Percentiles rank a stretch among this genome's conserved stretches.
These are phyloP conservation scores for Leptinotarsa peninsularis DNA, from an alignment of 2,888 invertebrate species.

Conservation along the genomic window DNA sequence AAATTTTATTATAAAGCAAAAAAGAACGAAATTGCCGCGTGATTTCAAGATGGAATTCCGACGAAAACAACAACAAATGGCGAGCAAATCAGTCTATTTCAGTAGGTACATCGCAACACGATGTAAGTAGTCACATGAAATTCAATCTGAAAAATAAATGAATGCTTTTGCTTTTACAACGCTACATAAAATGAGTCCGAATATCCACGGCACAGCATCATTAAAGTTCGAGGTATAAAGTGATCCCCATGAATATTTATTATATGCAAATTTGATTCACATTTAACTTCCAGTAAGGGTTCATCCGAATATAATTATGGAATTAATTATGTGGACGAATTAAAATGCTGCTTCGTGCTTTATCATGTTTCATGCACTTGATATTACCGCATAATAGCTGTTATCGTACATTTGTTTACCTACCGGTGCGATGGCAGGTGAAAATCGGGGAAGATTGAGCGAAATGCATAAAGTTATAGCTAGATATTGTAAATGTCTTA, in stretches of 20 bases:
- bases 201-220: slow-evolving; percentile 28
- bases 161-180: not conserved
- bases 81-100: not conserved
- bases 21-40: no score
- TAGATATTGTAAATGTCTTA: no score
- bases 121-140: not conserved
- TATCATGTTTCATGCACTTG: not conserved
- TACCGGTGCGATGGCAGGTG: not conserved
- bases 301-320: slow-evolving; percentile 20
- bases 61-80: not conserved
- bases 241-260: slow-evolving; percentile 40
- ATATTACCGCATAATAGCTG: not conserved
- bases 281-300: slow-evolving; percentile 25
- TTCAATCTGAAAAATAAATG: not conserved
- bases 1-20: no score
- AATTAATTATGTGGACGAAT: slow-evolving; percentile 17
- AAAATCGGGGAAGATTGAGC: not conserved
- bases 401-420: not conserved
- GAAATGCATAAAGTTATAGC: not conserved
- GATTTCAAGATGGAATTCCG: not conserved
- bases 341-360: slow-evolving; percentile 4
- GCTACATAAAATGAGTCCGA: slow-evolving; percentile 1
- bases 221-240: slow-evolving; percentile 31
- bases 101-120: not conserved
- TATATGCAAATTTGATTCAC: slow-evolving; percentile 40